Conservation (phyloP, 2,113 vertebrate genomes). For the Phalacrocorax carbo region DNA sequence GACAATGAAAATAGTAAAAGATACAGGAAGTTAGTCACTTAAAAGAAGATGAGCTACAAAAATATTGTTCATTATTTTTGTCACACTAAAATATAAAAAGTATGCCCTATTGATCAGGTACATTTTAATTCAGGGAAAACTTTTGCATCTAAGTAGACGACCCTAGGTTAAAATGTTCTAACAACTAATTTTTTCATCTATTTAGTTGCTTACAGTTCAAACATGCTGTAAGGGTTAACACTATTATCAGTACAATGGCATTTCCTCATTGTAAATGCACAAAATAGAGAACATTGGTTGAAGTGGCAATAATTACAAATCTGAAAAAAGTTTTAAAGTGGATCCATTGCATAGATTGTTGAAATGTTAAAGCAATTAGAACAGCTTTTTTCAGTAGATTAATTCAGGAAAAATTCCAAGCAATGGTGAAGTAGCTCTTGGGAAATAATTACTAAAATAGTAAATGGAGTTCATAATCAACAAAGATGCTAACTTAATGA, state of each 20-base stretch:
- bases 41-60: background rate
- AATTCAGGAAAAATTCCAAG: constrained; percentile 2
- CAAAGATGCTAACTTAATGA: constrained; percentile 34
- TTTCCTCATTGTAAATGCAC: background rate
- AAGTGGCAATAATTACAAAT: constrained; percentile 33
- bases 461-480: constrained; percentile 20
- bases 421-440: constrained; percentile 12
- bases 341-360: background rate
- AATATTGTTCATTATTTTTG: background rate
- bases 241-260: background rate
- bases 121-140: background rate
- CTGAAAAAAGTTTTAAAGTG: constrained; percentile 27
- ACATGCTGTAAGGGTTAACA: background rate
- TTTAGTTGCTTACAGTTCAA: background rate
- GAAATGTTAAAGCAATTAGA: constrained; percentile 33
- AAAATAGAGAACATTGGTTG: background rate
- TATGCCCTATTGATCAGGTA: background rate
- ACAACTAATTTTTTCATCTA: background rate
- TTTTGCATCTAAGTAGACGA: background rate
- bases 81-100: background rate
- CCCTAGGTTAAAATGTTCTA: background rate
- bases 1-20: background rate
- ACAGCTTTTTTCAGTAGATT: background rate
- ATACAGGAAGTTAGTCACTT: background rate
- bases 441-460: constrained; percentile 35